Conservation (phyloP, 2,888 invertebrate species). For the Patella depressa region DNA sequence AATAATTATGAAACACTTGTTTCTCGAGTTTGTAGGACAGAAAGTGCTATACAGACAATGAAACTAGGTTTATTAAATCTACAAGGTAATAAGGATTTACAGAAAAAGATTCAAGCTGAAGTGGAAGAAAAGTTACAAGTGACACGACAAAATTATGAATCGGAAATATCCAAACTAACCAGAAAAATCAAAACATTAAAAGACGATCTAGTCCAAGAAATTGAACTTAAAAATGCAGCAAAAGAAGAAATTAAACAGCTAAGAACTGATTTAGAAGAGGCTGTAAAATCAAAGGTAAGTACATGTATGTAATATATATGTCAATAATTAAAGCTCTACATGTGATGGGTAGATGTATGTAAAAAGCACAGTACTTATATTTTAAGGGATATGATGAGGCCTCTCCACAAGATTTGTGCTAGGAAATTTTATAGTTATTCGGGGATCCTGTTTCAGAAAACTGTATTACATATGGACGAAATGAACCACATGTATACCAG, state of each 20-base stretch:
- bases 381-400: no score
- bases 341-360: not conserved
- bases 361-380: no score
- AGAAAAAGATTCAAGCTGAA: constrained; percentile 46
- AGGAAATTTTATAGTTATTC: no score
- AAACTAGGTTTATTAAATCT: constrained; percentile 57
- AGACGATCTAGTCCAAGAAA: constrained; percentile 51
- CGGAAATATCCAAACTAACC: constrained; percentile 53
- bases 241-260: constrained; percentile 54
- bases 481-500: no score
- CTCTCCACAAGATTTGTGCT: no score
- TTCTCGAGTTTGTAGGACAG: constrained; percentile 60
- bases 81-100: constrained; percentile 56
- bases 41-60: constrained; percentile 62
- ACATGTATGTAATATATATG: not conserved
- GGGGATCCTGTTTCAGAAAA: no score
- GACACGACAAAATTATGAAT: constrained; percentile 54
- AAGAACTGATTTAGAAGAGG: constrained; percentile 53
- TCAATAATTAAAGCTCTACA: not conserved
- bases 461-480: no score
- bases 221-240: constrained; percentile 44
- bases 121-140: constrained; percentile 51
- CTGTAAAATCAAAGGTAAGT: constrained; percentile 53
- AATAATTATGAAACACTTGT: constrained; percentile 52
- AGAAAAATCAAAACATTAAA: constrained; percentile 49